Evolutionary conservation across 2,797 vertebrate genomes (phyloP).

Genomic region (Uromys caudimaculatus): DNA sequence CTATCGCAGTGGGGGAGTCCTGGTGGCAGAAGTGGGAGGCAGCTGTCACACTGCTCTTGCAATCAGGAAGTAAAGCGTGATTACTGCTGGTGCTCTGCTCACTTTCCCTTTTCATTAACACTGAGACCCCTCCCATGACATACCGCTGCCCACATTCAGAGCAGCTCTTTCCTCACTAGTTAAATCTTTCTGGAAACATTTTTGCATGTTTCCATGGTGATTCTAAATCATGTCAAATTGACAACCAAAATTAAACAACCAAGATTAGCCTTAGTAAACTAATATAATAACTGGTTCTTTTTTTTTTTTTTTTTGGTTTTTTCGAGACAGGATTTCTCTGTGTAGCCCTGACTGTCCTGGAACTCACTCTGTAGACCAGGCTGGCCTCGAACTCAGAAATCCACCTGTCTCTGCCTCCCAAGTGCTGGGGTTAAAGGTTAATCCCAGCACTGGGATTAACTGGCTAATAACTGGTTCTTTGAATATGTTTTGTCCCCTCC

Average conservation of each 20-base stretch:
- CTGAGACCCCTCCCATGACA: too few species aligned
- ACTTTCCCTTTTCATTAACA: not conserved
- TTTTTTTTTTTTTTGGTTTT: too few species aligned
- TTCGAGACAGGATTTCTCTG: too few species aligned
- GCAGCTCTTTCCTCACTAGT: not conserved
- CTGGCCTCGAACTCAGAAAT: too few species aligned
- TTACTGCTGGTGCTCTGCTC: not conserved
- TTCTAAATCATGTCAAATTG: not conserved
- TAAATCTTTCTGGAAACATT: not conserved
- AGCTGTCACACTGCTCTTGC: not conserved
- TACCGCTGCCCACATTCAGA: not conserved
- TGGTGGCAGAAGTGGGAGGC: not conserved
- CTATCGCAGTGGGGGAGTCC: not conserved
- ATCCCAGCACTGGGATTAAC: too few species aligned
- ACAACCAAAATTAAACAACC: not conserved
- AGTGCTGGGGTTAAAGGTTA: too few species aligned
- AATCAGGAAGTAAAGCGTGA: not conserved
- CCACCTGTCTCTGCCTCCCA: too few species aligned
- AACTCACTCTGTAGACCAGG: too few species aligned
- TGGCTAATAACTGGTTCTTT: not conserved
- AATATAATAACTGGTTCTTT: not conserved
- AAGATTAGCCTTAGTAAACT: not conserved
- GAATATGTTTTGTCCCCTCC: not conserved
- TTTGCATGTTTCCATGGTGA: not conserved
- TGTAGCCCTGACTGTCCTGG: too few species aligned